phyloP scores from a whole-genome alignment of 1,140 invertebrate genomes.

The Dufourea novaeangliae region DNA sequence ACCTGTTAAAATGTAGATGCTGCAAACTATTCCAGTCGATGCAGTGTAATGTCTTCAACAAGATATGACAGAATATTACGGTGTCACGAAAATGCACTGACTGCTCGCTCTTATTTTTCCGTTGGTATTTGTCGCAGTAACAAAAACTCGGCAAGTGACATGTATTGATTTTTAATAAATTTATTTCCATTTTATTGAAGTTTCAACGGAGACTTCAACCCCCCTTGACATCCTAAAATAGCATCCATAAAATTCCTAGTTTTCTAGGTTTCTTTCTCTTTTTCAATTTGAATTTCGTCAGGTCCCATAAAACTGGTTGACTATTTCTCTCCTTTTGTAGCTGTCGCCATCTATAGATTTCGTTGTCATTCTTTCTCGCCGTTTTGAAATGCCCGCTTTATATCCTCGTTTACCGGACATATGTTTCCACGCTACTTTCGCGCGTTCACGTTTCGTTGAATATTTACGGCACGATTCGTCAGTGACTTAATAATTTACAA shows the following conservation, averaged over 20 bases:
- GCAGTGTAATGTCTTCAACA: no score
- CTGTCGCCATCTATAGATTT: constrained; percentile 5
- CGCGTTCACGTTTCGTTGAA: neutral
- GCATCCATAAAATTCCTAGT: neutral
- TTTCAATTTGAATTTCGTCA: neutral
- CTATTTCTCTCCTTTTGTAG: neutral
- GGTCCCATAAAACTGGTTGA: neutral
- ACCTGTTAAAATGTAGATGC: no score
- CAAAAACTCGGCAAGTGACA: no score
- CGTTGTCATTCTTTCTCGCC: neutral
- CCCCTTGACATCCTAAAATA: neutral
- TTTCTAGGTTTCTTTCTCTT: neutral
- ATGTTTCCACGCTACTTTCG: neutral
- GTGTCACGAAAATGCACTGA: no score
- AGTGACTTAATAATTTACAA: constrained; percentile 10
- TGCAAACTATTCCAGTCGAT: no score
- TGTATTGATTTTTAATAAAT: neutral
- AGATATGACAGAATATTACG: no score
- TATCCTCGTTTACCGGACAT: neutral
- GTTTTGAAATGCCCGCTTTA: neutral
- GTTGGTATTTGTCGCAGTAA: no score
- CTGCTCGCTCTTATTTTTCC: no score
- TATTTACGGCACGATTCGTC: constrained; percentile 4
- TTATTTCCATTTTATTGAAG: neutral
- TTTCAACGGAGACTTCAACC: neutral